Percentiles rank a stretch among this genome's conserved stretches.
Conservation (phyloP, 2,797 vertebrate species). For the Monodelphis domestica region DNA sequence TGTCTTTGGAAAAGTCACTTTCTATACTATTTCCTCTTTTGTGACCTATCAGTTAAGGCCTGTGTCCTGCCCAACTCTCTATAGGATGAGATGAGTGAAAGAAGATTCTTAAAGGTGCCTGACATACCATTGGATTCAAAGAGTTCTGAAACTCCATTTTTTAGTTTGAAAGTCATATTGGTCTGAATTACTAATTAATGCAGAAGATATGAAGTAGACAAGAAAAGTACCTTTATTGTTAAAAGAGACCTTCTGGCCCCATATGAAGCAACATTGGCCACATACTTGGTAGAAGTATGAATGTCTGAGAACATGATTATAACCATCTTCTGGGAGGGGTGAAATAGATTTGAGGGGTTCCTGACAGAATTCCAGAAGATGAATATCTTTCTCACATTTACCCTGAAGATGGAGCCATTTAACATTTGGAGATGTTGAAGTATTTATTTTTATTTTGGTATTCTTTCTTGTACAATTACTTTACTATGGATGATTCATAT, state of each 20-base stretch:
- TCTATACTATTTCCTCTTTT: neutral
- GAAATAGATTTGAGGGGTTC: neutral
- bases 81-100: neutral
- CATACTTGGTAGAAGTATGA: neutral
- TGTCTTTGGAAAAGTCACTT: neutral
- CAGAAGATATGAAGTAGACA: neutral
- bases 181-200: slow-evolving; percentile 15
- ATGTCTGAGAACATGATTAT: neutral
- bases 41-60: neutral
- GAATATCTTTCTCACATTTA: slow-evolving; percentile 54
- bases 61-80: neutral
- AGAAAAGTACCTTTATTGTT: neutral
- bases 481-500: slow-evolving; percentile 21
- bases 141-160: neutral
- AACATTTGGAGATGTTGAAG: slow-evolving; percentile 53
- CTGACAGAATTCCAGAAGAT: neutral
- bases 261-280: neutral
- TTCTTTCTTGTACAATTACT: slow-evolving; percentile 29
- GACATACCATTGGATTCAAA: slow-evolving; percentile 42
- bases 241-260: slow-evolving; percentile 10
- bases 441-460: slow-evolving; percentile 31
- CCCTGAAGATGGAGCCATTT: slow-evolving; percentile 80
- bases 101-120: neutral
- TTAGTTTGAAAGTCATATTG: slow-evolving; percentile 4
- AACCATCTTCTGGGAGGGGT: slow-evolving; percentile 28